phyloP scores from a whole-genome alignment of 2,888 invertebrate genomes.

The Napeogenes inachia region DNA sequence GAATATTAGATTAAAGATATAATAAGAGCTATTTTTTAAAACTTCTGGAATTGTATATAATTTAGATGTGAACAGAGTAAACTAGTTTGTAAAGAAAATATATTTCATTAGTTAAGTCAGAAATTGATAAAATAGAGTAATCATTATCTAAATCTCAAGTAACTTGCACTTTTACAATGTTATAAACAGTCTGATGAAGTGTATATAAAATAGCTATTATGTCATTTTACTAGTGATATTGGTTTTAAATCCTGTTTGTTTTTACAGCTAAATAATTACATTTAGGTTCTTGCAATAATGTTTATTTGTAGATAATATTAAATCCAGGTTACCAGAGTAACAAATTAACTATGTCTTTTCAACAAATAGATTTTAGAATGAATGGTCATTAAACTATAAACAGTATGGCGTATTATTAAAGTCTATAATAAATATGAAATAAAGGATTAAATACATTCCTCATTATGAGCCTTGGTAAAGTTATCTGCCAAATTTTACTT shows the following conservation, averaged over 20 bases:
- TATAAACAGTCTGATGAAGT: conserved; percentile 24
- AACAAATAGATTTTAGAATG: background rate
- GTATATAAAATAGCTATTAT: conserved; percentile 24
- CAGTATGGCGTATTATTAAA: background rate
- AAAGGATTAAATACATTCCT: conserved; percentile 18
- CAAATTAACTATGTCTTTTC: background rate
- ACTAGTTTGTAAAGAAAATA: conserved; percentile 16
- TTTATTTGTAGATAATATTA: conserved; percentile 1
- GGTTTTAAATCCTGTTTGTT: conserved; percentile 19
- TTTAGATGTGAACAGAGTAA: conserved; percentile 16
- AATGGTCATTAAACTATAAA: background rate
- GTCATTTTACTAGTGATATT: conserved; percentile 28
- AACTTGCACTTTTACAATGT: conserved; percentile 10
- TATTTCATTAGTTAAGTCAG: background rate
- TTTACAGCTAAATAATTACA: conserved; percentile 15
- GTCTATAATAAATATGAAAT: background rate
- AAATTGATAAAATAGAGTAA: background rate
- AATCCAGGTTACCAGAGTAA: conserved; percentile 11
- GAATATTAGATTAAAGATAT: background rate
- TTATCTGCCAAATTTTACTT: background rate
- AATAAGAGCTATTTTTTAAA: conserved; percentile 6
- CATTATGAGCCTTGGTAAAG: conserved; percentile 1
- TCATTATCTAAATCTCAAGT: background rate
- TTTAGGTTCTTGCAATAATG: conserved; percentile 13
- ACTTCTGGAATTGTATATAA: conserved; percentile 6